Conservation (phyloP, 2,113 vertebrate species). For the rat (Rattus norvegicus) region DNA sequence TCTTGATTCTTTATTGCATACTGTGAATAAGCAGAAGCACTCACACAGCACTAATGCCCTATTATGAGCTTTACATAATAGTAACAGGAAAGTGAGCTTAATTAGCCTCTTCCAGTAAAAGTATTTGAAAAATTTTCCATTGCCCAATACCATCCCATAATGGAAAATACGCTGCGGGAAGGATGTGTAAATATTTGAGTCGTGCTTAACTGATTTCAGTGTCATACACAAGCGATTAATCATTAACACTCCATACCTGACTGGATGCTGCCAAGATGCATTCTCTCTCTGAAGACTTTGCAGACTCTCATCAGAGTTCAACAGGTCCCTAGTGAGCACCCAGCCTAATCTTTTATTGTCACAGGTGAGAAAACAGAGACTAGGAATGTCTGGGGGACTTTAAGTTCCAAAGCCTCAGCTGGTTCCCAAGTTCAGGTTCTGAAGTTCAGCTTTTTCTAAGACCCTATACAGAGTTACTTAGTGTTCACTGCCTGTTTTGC, state of each 20-base stretch:
- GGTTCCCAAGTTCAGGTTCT: not conserved
- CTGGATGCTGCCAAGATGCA: constrained; percentile 46
- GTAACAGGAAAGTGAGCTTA: constrained; percentile 62
- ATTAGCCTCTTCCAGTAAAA: constrained; percentile 75
- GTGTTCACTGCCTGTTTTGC: not conserved
- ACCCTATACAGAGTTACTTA: not conserved
- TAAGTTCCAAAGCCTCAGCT: not conserved
- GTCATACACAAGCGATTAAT: constrained; percentile 68
- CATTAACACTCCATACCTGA: constrained; percentile 76
- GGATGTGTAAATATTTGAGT: constrained; percentile 79
- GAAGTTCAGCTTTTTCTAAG: not conserved
- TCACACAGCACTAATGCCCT: constrained; percentile 64
- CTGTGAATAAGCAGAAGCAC: constrained; percentile 71
- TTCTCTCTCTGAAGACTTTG: constrained; percentile 21
- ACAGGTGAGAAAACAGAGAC: not conserved
- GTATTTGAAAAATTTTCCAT: constrained; percentile 78
- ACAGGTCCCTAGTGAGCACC: not conserved
- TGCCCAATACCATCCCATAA: constrained; percentile 74
- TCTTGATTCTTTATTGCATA: constrained; percentile 48
- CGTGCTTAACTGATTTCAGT: constrained; percentile 71
- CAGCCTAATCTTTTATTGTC: constrained; percentile 42
- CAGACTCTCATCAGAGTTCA: not conserved
- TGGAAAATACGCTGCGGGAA: constrained; percentile 66
- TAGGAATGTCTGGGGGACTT: not conserved
- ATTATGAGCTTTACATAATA: constrained; percentile 73